phyloP scores from a whole-genome alignment of 2,888 invertebrate species.

The Dynastes tityus region DNA sequence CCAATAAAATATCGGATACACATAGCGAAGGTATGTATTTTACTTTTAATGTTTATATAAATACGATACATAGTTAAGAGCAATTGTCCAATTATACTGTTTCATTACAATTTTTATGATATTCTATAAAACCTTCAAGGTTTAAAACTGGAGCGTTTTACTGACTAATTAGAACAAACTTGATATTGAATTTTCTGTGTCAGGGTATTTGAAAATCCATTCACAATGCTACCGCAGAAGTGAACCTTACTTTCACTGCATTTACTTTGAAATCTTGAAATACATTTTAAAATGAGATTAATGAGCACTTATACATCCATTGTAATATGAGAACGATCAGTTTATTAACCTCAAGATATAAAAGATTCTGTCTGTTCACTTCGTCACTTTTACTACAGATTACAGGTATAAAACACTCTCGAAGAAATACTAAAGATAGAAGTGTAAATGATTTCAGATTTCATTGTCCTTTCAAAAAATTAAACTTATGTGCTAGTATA shows the following conservation, averaged over 20 bases:
- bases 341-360: slow-evolving; percentile 22
- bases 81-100: no score
- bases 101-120: no score
- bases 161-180: slow-evolving; percentile 1
- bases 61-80: neutral
- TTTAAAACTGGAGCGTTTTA: neutral
- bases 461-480: no score
- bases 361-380: neutral
- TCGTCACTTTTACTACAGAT: neutral
- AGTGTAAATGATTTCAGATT: no score
- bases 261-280: slow-evolving; percentile 7
- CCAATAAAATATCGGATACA: neutral
- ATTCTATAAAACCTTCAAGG: neutral
- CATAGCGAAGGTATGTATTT: slow-evolving; percentile 32
- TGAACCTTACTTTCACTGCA: slow-evolving; percentile 25
- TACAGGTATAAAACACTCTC: neutral
- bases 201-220: slow-evolving; percentile 9
- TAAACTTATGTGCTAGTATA: no score
- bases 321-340: neutral
- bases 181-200: slow-evolving; percentile 28
- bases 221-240: slow-evolving; percentile 4
- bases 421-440: neutral
- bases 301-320: neutral
- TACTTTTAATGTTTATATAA: neutral
- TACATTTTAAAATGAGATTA: slow-evolving; percentile 11